phyloP scores from a whole-genome alignment of 2,888 invertebrate species.

The Plagodis pulveraria region DNA sequence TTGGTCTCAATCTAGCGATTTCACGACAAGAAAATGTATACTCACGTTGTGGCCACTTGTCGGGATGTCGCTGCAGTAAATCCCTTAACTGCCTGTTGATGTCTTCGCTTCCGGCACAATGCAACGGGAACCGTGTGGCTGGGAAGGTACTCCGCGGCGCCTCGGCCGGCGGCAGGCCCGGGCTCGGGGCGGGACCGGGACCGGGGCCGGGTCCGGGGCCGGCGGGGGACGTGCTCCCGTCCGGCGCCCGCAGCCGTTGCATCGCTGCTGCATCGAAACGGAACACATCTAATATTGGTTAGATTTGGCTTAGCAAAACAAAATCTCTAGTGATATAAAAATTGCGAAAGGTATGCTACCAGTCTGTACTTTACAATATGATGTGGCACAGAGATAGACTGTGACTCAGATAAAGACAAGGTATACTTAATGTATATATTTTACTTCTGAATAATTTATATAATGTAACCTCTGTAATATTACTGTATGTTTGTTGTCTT shows the following conservation, averaged over 20 bases:
- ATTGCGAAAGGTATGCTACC: too few relatives aligned
- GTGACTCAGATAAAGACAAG: too few relatives aligned
- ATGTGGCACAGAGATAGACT: too few relatives aligned
- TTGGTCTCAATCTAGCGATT: not conserved
- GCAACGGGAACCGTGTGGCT: constrained; percentile 76
- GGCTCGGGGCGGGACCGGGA: constrained; percentile 21
- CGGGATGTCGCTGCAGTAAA: constrained; percentile 91
- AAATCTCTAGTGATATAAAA: too few relatives aligned
- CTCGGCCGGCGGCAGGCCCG: constrained; percentile 54
- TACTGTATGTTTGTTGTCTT: too few relatives aligned
- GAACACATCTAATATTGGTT: constrained; percentile 20
- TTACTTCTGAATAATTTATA: too few relatives aligned
- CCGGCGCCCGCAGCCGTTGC: constrained; percentile 71
- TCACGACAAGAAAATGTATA: constrained; percentile 34
- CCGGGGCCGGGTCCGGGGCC: constrained; percentile 24
- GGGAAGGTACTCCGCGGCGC: constrained; percentile 73
- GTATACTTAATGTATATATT: too few relatives aligned
- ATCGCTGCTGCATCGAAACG: constrained; percentile 62
- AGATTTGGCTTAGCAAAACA: constrained; percentile 3
- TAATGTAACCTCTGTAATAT: too few relatives aligned
- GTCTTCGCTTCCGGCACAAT: constrained; percentile 75
- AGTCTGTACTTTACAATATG: too few relatives aligned
- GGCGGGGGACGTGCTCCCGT: constrained; percentile 45
- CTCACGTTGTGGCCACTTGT: constrained; percentile 84
- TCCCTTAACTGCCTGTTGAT: constrained; percentile 92